These are phyloP conservation scores for Sminthurides bifidus DNA, from an alignment of 1,140 invertebrate genomes.

Conservation along the genomic window DNA sequence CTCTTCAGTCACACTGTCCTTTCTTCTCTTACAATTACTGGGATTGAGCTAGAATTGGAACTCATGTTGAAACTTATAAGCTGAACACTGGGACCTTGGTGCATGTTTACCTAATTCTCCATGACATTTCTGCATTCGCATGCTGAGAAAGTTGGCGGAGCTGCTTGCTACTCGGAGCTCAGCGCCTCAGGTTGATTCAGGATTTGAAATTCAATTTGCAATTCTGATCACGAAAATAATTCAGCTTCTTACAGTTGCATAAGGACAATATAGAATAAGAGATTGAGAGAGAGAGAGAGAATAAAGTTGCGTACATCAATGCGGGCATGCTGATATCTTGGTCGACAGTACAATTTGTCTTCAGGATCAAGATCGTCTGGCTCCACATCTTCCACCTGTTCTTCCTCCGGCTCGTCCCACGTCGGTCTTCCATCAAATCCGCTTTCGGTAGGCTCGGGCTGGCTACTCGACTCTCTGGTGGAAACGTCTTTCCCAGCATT, in stretches of 20 bases:
- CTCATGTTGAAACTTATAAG: no score
- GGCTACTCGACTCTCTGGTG: constrained; percentile 4
- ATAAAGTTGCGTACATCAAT: constrained; percentile 28
- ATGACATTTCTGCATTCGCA: not conserved
- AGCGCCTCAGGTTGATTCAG: not conserved
- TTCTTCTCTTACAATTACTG: no score
- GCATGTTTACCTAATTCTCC: no score
- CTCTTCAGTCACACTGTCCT: no score
- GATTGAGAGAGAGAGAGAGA: not conserved
- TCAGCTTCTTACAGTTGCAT: not conserved
- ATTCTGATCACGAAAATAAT: no score
- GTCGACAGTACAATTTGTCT: constrained; percentile 31
- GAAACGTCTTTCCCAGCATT: constrained; percentile 22
- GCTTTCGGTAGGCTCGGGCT: constrained; percentile 19
- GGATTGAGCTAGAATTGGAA: no score
- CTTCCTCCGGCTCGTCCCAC: constrained; percentile 10
- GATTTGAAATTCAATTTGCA: no score
- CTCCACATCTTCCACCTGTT: constrained; percentile 18
- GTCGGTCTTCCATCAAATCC: constrained; percentile 17
- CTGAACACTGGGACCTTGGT: no score
- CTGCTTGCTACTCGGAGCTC: not conserved
- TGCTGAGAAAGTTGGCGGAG: not conserved
- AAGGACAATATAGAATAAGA: not conserved
- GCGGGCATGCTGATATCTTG: constrained; percentile 31
- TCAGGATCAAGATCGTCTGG: constrained; percentile 20